Evolutionary conservation across 2,797 vertebrate genomes (phyloP), one percentile per base, ranked within the genome.

Genomic region (Scolopax bukidnonensis): DNA sequence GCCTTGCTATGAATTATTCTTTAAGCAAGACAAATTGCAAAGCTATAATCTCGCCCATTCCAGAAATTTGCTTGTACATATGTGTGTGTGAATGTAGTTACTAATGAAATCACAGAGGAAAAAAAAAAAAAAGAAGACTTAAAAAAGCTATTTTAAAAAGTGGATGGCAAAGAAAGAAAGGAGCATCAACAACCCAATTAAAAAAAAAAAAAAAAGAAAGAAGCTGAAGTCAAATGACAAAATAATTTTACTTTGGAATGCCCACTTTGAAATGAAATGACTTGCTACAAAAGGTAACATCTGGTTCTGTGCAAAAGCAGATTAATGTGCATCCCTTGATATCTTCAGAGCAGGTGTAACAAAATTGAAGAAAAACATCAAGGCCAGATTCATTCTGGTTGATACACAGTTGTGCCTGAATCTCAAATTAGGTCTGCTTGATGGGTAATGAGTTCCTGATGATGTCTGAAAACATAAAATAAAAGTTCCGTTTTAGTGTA

Each of bases 211-310:
- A 36, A 36, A 36, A 36, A 74, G 41, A 79, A 41, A 88, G 27
- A 95, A 88, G 13, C 3, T 71, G 45, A 96, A 81, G 17, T 51
- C 21, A 75, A 89, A 59, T 50, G 28, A 67, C n/a, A 51, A 87
- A 43, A 61, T 83, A 53, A 24, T 84, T 82, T 93, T 77, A 16
- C 10, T 77, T 75, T 89, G 68, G 33, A 96, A 87, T 84, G 59
- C 16, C 24, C 21, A 76, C 51, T 84, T 90, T 56, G 47, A 94
- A 93, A 95, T 73, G 30, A 36, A 96, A 91, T 86, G 18, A 74
- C 48, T 95, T 90, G 40, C 40, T 97, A 92, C 23, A 81, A 84
- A 81, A 41, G 32, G 19, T 83, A 96, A 93, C 54, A 95, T 87
- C 88, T 84, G 69, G 38, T 87, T 79, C 45, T 78, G 32, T 70